Evolutionary conservation across 2,113 vertebrate species (phyloP), one percentile per base, ranked within the genome.

Genomic region (Equus quagga): DNA sequence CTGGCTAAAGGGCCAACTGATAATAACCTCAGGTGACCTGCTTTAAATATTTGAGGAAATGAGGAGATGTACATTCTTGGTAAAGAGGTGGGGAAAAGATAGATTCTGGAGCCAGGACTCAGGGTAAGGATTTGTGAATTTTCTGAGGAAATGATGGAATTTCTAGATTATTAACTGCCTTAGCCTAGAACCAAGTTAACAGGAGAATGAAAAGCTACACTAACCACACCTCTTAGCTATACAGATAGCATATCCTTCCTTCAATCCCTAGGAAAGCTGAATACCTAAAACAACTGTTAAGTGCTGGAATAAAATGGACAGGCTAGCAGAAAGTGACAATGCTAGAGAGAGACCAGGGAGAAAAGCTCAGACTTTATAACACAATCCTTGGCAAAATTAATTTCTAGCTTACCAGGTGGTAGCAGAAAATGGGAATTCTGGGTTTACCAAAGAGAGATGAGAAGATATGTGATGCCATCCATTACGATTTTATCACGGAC

Each of bases 11-110:
- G 17, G 51, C 49, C 70, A 95, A 95, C 21, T 51, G 69, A 73
- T 65, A 75, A 81, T 73, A 69, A 90, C 51, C 56, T 95, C 65
- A 56, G 51, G 67, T 46, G 24, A 95, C 7, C 17, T 49, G 64
- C 23, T 62, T 93, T 91, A 90, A 96, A 56, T 58, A 94, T 56
- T 65, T 12, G 49, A 90, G 54, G 54, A 97, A 90, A 94, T 65
- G 36, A 60, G 36, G 36, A 28, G 17, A 67, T 79, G 76, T 11
- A 56, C 28, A 76, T 65, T 76, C 31, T 44, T 54, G 58, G 28
- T 65, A 19, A 94, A 64, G 7, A 67, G 4, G 10, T 6, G 1
- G 1, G 6, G 6, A 4, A 75, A 85, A 79, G 26, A 72, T 12
- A 93, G 9, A 62, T 75, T 28, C n/a, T 62, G 6, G 4, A 96